Conservation (phyloP, 2,797 vertebrate species). For the Phyllotis vaccarum region DNA sequence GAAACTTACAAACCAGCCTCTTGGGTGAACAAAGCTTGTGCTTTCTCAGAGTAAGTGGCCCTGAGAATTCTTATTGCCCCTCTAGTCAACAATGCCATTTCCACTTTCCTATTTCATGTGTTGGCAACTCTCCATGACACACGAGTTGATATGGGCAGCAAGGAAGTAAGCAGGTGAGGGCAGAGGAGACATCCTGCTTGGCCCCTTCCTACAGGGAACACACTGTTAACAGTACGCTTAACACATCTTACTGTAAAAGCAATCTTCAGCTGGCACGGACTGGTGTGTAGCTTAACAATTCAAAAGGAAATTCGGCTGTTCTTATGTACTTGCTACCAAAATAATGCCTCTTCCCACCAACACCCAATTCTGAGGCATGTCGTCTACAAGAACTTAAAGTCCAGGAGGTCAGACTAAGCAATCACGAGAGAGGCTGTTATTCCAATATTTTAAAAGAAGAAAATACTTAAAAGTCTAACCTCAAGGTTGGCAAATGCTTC, state of each 20-base stretch:
- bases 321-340: constrained; percentile 33
- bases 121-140: constrained; percentile 29
- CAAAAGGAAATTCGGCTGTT: constrained; percentile 45
- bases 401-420: not conserved
- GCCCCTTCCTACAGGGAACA: not conserved
- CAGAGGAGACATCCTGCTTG: not conserved
- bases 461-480: constrained; percentile 17
- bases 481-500: constrained; percentile 7
- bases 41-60: constrained; percentile 63
- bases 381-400: constrained; percentile 26
- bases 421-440: not conserved
- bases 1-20: constrained; percentile 62
- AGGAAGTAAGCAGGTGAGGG: not conserved
- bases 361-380: not conserved
- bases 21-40: constrained; percentile 72
- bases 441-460: constrained; percentile 43
- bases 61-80: constrained; percentile 35
- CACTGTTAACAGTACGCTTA: not conserved
- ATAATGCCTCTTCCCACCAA: constrained; percentile 10
- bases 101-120: constrained; percentile 42
- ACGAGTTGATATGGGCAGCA: not conserved
- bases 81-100: constrained; percentile 32
- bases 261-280: constrained; percentile 2
- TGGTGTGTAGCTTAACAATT: constrained; percentile 37
- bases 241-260: constrained; percentile 16